A percentile compares a stretch with the other conserved stretches of the same genome.
Conservation (phyloP, 2,797 vertebrate genomes). For the Phrynocephalus forsythii region DNA sequence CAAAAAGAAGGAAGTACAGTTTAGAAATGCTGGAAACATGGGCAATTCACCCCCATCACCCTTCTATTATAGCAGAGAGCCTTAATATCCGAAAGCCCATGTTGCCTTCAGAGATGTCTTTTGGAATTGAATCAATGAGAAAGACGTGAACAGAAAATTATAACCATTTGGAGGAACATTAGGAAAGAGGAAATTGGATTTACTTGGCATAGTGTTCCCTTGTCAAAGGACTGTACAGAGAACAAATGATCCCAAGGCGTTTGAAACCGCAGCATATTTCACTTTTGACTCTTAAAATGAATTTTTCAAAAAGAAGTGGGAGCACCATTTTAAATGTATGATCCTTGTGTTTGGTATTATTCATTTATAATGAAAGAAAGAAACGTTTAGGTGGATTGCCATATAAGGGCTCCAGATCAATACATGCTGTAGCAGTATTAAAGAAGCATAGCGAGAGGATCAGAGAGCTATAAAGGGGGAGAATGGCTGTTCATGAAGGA, state of each 20-base stretch:
- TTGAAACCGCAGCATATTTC: slow-evolving; percentile 55
- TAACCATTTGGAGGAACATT: slow-evolving; percentile 70
- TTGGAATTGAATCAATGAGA: slow-evolving; percentile 65
- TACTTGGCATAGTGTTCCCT: slow-evolving; percentile 61
- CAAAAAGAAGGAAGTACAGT: slow-evolving; percentile 12
- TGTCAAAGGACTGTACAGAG: slow-evolving; percentile 59
- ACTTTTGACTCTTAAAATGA: slow-evolving; percentile 69
- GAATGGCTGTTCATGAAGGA: no score
- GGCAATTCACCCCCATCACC: slow-evolving; percentile 12
- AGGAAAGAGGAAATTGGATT: slow-evolving; percentile 71
- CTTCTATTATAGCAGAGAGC: slow-evolving; percentile 48
- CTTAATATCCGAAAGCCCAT: slow-evolving; percentile 30
- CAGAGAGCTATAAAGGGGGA: background rate
- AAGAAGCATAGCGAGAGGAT: background rate
- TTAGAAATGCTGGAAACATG: slow-evolving; percentile 26
- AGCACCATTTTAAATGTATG: slow-evolving; percentile 62
- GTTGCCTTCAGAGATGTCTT: slow-evolving; percentile 50
- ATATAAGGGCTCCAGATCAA: slow-evolving; percentile 49
- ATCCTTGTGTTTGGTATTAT: slow-evolving; percentile 52
- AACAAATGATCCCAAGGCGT: slow-evolving; percentile 58
- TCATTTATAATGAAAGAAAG: slow-evolving; percentile 67
- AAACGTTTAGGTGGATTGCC: slow-evolving; percentile 40
- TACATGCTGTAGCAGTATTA: slow-evolving; percentile 21
- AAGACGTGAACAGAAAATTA: slow-evolving; percentile 63
- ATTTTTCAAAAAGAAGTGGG: slow-evolving; percentile 61